phyloP scores from a whole-genome alignment of 2,888 invertebrate species.

The Rhagium mordax region DNA sequence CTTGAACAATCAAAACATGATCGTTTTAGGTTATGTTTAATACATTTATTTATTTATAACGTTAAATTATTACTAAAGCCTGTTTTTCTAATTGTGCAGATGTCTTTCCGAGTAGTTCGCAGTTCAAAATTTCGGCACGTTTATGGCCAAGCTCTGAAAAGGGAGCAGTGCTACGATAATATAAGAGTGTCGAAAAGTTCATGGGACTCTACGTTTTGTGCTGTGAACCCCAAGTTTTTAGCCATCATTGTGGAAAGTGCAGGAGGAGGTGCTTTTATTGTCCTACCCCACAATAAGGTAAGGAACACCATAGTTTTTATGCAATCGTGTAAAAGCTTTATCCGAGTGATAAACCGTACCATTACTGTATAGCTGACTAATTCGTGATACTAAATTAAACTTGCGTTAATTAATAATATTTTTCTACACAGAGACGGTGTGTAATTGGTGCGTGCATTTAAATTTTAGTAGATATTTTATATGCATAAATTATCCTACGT shows the following conservation, averaged over 20 bases:
- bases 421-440: too few species aligned
- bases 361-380: too few species aligned
- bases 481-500: neutral
- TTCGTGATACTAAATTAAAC: too few species aligned
- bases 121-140: constrained; percentile 99
- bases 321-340: too few species aligned
- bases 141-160: constrained; percentile 89
- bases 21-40: constrained; percentile 61
- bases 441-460: too few species aligned
- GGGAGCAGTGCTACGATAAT: constrained; percentile 98
- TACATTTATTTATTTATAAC: constrained; percentile 41
- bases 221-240: constrained; percentile 97
- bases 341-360: too few species aligned
- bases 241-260: constrained; percentile 98
- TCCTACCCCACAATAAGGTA: constrained; percentile 94
- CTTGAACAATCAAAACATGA: constrained; percentile 47
- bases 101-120: constrained; percentile 98
- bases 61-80: constrained; percentile 25
- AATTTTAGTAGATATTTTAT: too few species aligned
- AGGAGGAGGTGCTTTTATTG: constrained; percentile 96
- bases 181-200: constrained; percentile 97
- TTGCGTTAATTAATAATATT: too few species aligned
- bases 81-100: constrained; percentile 70
- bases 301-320: constrained; percentile 23
- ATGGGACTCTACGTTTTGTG: constrained; percentile 98